Percentiles rank a stretch among this genome's conserved stretches.
Conservation (phyloP, 2,113 vertebrate genomes). For the Gracilinanus agilis region DNA sequence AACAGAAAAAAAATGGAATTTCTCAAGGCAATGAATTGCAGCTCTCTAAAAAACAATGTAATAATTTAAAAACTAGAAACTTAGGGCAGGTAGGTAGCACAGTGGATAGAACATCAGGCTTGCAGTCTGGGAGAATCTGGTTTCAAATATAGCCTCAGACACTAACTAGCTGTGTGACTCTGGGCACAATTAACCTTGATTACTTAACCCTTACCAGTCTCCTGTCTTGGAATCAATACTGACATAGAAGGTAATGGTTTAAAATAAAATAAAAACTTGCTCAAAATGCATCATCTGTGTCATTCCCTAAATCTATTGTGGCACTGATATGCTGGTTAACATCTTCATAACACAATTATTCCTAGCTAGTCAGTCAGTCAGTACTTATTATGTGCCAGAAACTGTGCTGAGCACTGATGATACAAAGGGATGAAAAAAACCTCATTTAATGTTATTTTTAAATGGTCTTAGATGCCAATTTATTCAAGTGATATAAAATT, state of each 20-base stretch:
- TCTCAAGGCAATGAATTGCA: fast-evolving
- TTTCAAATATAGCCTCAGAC: no score
- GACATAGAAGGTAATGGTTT: no score
- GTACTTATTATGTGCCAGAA: not conserved
- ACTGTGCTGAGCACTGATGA: not conserved
- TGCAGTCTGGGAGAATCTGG: no score
- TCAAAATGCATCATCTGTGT: not conserved
- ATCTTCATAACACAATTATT: not conserved
- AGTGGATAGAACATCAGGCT: not conserved
- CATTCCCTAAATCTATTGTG: not conserved
- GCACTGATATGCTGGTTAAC: not conserved
- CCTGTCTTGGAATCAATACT: no score
- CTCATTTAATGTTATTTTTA: not conserved
- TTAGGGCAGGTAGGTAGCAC: not conserved
- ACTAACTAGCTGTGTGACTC: no score
- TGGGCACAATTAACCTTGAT: no score
- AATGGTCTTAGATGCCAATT: not conserved
- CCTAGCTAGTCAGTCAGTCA: not conserved
- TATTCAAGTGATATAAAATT: not conserved
- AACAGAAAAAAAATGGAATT: not conserved
- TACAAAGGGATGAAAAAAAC: not conserved
- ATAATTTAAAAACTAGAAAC: not conserved
- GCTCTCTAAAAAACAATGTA: not conserved
- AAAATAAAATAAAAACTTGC: not conserved
- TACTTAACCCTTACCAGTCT: no score